phyloP scores from a whole-genome alignment of 2,888 invertebrate species.

The Lasioglossum oenotherae region DNA sequence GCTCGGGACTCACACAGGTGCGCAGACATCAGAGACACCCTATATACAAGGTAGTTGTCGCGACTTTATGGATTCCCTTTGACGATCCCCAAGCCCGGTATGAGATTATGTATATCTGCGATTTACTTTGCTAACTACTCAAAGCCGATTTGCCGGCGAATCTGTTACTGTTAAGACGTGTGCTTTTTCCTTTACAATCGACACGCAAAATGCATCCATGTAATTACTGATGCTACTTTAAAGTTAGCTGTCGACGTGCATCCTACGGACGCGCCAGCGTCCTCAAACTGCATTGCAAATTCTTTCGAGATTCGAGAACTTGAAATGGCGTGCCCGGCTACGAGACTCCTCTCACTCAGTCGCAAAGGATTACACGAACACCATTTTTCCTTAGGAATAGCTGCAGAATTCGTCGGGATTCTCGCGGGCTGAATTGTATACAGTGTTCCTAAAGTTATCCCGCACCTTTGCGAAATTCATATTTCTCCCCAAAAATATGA shows the following conservation, averaged over 20 bases:
- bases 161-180: slow-evolving; percentile 30
- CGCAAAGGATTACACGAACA: background rate
- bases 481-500: background rate
- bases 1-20: background rate
- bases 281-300: slow-evolving; percentile 30
- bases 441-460: background rate
- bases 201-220: slow-evolving; percentile 21
- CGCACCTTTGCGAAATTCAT: background rate
- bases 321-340: background rate
- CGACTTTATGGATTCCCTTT: slow-evolving; percentile 66
- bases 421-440: slow-evolving; percentile 2
- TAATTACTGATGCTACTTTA: slow-evolving; percentile 43
- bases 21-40: slow-evolving; percentile 27
- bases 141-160: slow-evolving; percentile 61
- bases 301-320: slow-evolving; percentile 18
- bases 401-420: background rate
- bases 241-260: slow-evolving; percentile 20
- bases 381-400: background rate
- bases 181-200: slow-evolving; percentile 44
- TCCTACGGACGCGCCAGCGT: slow-evolving; percentile 1
- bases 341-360: background rate
- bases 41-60: slow-evolving; percentile 43
- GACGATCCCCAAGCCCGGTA: slow-evolving; percentile 52
- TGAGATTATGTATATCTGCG: slow-evolving; percentile 63
- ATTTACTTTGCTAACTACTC: slow-evolving; percentile 58